Evolutionary conservation across 2,113 vertebrate genomes (phyloP).

Genomic region (Mesocricetus auratus): DNA sequence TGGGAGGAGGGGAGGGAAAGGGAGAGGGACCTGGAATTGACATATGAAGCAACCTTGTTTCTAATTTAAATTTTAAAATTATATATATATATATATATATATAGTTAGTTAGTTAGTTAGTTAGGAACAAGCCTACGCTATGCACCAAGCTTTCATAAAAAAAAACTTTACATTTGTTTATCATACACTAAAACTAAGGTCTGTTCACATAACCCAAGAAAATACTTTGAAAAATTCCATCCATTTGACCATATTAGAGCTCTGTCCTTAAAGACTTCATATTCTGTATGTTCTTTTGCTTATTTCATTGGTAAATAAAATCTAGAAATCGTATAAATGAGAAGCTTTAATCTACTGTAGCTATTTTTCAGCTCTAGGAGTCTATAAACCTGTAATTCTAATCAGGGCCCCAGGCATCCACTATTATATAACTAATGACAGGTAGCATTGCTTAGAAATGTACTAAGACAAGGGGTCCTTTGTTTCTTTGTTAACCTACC

Average conservation of each 20-base stretch:
- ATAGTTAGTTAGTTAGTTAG: no score
- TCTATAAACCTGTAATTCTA: slow-evolving; percentile 77
- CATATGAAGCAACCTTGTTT: no score
- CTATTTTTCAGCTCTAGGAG: slow-evolving; percentile 50
- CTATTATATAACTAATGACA: slow-evolving; percentile 63
- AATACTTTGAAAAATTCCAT: slow-evolving; percentile 7
- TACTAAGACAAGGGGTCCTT: slow-evolving; percentile 49
- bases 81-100: no score
- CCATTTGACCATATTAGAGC: neutral
- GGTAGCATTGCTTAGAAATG: slow-evolving; percentile 64
- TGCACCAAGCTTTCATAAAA: no score
- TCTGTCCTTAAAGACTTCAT: slow-evolving; percentile 20
- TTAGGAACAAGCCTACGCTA: no score
- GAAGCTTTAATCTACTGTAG: slow-evolving; percentile 55
- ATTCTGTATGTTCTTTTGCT: slow-evolving; percentile 36
- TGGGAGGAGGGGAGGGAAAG: no score
- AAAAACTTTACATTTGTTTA: no score
- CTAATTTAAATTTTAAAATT: no score
- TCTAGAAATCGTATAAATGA: slow-evolving; percentile 61
- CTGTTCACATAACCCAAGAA: slow-evolving; percentile 5
- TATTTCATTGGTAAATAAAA: slow-evolving; percentile 49
- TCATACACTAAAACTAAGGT: neutral
- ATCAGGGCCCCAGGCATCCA: slow-evolving; percentile 72
- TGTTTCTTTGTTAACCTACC: slow-evolving; percentile 53
- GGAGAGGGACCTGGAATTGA: no score